Percentiles rank a stretch among this genome's conserved stretches.
phyloP scores from a whole-genome alignment of 2,888 invertebrate species.

The Agrilus cyanescens region DNA sequence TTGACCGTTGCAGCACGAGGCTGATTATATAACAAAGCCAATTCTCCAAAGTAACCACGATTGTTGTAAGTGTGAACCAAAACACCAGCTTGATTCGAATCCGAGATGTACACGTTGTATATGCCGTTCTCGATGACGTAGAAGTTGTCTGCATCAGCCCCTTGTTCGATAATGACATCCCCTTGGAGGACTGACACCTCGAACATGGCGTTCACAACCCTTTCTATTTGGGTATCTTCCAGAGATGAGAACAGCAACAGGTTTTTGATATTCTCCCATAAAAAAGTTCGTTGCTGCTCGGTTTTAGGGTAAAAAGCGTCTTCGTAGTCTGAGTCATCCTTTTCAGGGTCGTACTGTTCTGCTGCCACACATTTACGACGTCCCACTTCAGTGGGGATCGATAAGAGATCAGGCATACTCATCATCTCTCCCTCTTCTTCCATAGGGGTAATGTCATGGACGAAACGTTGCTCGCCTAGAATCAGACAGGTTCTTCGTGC shows the following conservation, averaged over 20 bases:
- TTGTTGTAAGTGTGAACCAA: conserved; percentile 73
- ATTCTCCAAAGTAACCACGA: conserved; percentile 80
- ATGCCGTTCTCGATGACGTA: conserved; percentile 84
- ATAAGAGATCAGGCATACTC: conserved; percentile 31
- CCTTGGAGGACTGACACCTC: conserved; percentile 69
- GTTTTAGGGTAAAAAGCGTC: conserved; percentile 80
- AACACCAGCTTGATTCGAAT: conserved; percentile 21
- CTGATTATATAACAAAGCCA: conserved; percentile 91
- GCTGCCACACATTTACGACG: conserved; percentile 84
- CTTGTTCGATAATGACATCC: conserved; percentile 81
- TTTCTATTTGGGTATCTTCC: conserved; percentile 71
- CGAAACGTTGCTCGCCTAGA: too few relatives aligned
- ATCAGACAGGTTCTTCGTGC: not conserved
- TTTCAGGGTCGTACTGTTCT: conserved; percentile 90
- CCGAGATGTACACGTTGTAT: conserved; percentile 56
- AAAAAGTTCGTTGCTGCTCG: conserved; percentile 73
- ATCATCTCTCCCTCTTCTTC: not conserved
- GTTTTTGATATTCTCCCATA: conserved; percentile 71
- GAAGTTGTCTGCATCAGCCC: conserved; percentile 91
- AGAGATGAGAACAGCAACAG: conserved; percentile 84
- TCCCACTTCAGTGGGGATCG: too few relatives aligned
- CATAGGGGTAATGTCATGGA: too few relatives aligned
- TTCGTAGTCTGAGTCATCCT: conserved; percentile 68
- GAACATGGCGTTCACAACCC: conserved; percentile 92
- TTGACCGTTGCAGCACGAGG: conserved; percentile 82